Evolutionary conservation across 2,888 invertebrate genomes (phyloP).

Genomic region (Patella ulyssiponensis): DNA sequence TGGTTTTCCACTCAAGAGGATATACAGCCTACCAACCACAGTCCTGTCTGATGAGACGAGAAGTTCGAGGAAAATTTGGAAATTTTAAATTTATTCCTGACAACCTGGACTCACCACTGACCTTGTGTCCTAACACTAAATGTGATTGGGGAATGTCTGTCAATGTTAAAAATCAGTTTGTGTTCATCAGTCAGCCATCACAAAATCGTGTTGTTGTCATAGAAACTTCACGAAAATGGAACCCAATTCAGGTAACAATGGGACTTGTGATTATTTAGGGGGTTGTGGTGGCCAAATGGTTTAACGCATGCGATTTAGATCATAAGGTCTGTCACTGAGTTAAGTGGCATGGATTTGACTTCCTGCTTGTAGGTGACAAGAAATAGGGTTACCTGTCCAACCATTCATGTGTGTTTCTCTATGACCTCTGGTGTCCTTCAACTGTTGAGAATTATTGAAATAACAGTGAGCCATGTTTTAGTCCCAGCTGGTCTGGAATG

Average conservation of each 20-base stretch:
- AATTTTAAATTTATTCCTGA: conserved; percentile 74
- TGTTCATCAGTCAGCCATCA: conserved; percentile 82
- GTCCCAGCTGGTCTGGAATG: no score
- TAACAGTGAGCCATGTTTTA: no score
- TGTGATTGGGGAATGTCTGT: conserved; percentile 84
- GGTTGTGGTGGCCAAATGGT: no score
- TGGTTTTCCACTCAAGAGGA: conserved; percentile 84
- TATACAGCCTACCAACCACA: conserved; percentile 82
- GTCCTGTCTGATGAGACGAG: conserved; percentile 80
- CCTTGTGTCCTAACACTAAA: conserved; percentile 63
- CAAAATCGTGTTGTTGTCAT: conserved; percentile 82
- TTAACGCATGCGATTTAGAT: no score
- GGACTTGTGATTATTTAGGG: no score
- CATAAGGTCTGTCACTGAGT: no score
- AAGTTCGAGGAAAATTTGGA: conserved; percentile 82
- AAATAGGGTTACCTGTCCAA: no score
- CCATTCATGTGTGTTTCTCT: no score
- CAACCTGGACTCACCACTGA: conserved; percentile 70
- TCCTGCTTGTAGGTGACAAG: no score
- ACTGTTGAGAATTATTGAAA: no score
- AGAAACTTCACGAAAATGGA: conserved; percentile 75
- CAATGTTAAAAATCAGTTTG: conserved; percentile 80
- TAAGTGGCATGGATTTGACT: no score
- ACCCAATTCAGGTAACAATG: conserved; percentile 64
- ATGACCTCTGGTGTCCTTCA: no score